These are phyloP conservation scores for Metalampra italica DNA, from an alignment of 2,888 invertebrate species.

Conservation along the genomic window DNA sequence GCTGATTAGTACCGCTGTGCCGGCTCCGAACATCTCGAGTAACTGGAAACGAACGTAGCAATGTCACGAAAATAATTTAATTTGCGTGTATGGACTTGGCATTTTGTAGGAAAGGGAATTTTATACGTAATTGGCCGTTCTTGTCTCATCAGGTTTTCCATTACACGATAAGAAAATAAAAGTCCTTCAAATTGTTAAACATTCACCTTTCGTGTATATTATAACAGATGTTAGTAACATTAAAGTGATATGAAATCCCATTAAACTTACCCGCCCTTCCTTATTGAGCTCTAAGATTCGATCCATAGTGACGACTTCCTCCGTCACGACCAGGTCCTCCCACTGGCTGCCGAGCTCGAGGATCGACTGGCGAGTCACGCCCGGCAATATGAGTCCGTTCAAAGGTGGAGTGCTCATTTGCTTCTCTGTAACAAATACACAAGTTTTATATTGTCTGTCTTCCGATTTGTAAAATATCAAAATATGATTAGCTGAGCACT, in stretches of 20 bases:
- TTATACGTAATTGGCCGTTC: too few relatives aligned
- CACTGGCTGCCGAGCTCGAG: slow-evolving; percentile 88
- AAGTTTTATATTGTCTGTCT: slow-evolving; percentile 1
- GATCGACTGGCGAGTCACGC: slow-evolving; percentile 94
- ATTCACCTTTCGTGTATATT: too few relatives aligned
- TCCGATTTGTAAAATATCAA: background rate
- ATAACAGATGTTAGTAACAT: background rate
- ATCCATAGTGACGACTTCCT: slow-evolving; percentile 90
- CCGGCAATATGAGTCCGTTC: slow-evolving; percentile 96
- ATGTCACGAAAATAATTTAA: too few relatives aligned
- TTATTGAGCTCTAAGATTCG: slow-evolving; percentile 85
- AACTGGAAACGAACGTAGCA: slow-evolving; percentile 78
- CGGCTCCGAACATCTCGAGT: slow-evolving; percentile 97
- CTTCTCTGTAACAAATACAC: slow-evolving; percentile 79
- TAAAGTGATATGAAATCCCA: background rate
- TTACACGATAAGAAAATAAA: too few relatives aligned
- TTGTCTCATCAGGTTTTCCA: too few relatives aligned
- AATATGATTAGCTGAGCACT: background rate
- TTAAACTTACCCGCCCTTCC: slow-evolving; percentile 87
- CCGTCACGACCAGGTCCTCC: slow-evolving; percentile 91
- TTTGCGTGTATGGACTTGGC: too few relatives aligned
- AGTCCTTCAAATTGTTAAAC: too few relatives aligned
- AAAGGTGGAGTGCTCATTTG: slow-evolving; percentile 96
- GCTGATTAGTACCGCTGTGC: slow-evolving; percentile 97
- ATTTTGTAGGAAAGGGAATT: too few relatives aligned